These are phyloP conservation scores for Conus ventricosus DNA, from an alignment of 1,140 invertebrate species.

Conservation along the genomic window DNA sequence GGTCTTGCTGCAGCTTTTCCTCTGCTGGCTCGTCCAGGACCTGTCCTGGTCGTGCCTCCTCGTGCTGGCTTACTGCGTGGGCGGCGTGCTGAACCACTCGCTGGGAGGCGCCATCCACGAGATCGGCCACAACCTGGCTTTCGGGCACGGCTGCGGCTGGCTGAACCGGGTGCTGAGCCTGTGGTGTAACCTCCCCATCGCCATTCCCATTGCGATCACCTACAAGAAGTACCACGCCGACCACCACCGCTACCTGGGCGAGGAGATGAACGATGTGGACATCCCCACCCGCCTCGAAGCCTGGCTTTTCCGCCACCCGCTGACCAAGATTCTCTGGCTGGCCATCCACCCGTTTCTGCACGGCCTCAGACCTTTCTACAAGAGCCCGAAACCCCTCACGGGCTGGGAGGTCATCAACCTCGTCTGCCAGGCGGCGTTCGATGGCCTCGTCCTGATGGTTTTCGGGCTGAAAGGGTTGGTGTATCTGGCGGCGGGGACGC, in stretches of 20 bases:
- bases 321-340: constrained; percentile 71
- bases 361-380: constrained; percentile 69
- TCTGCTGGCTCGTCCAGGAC: constrained; percentile 64
- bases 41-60: constrained; percentile 64
- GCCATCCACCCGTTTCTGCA: constrained; percentile 70
- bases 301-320: constrained; percentile 67
- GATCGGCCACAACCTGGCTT: constrained; percentile 74
- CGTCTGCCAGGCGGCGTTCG: constrained; percentile 89
- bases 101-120: constrained; percentile 74
- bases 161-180: constrained; percentile 70
- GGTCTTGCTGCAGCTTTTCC: constrained; percentile 62
- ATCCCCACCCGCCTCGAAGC: constrained; percentile 70
- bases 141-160: constrained; percentile 68
- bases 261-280: constrained; percentile 71
- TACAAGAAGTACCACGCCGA: constrained; percentile 74
- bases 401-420: constrained; percentile 88
- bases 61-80: constrained; percentile 66
- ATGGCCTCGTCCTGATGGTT: constrained; percentile 85
- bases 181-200: constrained; percentile 72
- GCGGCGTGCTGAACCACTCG: constrained; percentile 73
- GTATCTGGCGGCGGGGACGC: constrained; percentile 90
- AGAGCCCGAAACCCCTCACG: constrained; percentile 86
- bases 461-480: constrained; percentile 86
- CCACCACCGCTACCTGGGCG: constrained; percentile 72
- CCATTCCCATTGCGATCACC: constrained; percentile 72